Conservation (phyloP, 2,888 invertebrate genomes). For the Xestoiulus laeticollis region DNA sequence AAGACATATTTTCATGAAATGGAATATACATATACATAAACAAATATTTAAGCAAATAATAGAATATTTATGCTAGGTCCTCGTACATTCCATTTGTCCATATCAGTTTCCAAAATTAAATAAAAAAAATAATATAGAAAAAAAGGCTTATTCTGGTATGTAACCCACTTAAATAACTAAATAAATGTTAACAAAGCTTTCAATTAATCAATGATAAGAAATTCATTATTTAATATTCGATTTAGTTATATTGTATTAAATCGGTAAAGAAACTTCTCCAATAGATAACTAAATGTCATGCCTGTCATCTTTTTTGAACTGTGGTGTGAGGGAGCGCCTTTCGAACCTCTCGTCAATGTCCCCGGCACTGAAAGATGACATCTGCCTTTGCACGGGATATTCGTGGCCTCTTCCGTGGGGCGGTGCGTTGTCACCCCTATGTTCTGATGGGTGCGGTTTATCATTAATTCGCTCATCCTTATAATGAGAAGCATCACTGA, state of each 20-base stretch:
- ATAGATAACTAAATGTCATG: not conserved
- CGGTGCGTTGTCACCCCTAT: not conserved
- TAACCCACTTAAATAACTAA: no score
- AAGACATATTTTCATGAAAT: no score
- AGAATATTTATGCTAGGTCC: no score
- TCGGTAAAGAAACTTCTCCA: no score
- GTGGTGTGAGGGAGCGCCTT: conserved; percentile 40
- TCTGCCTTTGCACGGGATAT: not conserved
- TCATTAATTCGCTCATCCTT: conserved; percentile 27
- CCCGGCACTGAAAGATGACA: not conserved
- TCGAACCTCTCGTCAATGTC: conserved; percentile 33
- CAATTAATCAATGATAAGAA: no score
- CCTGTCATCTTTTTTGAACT: conserved; percentile 47
- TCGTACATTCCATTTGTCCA: no score
- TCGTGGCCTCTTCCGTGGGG: not conserved
- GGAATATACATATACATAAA: no score
- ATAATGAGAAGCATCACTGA: conserved; percentile 4
- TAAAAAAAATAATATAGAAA: no score
- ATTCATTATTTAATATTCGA: not conserved
- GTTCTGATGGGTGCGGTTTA: conserved; percentile 4
- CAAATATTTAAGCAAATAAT: no score
- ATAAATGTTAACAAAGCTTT: no score
- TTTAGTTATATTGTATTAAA: not conserved
- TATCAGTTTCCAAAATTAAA: no score
- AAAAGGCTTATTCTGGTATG: no score